phyloP scores from a whole-genome alignment of 2,113 vertebrate genomes.

The Nibea coibor region DNA sequence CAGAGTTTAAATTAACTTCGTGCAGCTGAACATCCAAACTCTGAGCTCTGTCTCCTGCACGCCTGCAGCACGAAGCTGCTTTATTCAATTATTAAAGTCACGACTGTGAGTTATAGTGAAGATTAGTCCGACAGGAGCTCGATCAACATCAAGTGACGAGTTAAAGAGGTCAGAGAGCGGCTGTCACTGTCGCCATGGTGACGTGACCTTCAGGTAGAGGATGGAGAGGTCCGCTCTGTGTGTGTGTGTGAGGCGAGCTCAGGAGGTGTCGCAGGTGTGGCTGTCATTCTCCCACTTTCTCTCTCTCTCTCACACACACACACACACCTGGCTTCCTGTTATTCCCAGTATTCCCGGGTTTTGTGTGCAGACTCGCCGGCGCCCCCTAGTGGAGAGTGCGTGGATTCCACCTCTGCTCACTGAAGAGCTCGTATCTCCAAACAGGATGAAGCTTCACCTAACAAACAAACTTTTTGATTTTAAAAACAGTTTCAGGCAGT shows the following conservation, averaged over 20 bases:
- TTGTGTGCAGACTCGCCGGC: constrained; percentile 2
- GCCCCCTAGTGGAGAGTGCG: constrained; percentile 61
- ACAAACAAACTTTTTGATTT: neutral
- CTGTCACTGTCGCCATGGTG: constrained; percentile 29
- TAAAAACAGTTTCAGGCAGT: neutral
- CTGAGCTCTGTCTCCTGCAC: no score
- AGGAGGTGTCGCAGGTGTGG: neutral
- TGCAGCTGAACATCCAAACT: neutral
- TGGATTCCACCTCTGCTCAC: neutral
- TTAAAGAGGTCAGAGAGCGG: neutral
- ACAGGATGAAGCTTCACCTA: neutral
- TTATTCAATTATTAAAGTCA: no score
- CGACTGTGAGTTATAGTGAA: no score
- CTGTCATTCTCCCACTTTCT: neutral
- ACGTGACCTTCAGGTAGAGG: neutral
- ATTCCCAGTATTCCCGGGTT: neutral
- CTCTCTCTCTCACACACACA: neutral
- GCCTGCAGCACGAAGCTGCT: no score
- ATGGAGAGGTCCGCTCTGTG: neutral
- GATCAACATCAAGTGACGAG: neutral
- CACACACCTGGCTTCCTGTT: neutral
- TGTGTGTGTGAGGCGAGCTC: no score
- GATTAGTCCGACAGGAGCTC: no score
- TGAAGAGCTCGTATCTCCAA: neutral
- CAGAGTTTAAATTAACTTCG: no score